These are phyloP conservation scores for Sogatella furcifera DNA, from an alignment of 1,140 invertebrate species.

Conservation along the genomic window DNA sequence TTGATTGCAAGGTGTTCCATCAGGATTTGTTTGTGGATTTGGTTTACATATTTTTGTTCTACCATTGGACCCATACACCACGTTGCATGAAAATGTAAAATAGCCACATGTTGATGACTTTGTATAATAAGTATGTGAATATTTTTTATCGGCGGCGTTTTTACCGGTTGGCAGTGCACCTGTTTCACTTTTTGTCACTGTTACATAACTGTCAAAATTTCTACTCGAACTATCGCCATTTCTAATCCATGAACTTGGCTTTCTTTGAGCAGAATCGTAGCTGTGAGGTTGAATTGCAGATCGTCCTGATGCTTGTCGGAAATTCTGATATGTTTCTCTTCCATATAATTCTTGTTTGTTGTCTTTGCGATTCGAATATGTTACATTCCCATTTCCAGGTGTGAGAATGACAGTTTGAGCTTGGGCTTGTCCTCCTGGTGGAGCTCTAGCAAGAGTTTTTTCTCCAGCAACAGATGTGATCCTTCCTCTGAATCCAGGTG, in stretches of 20 bases:
- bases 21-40: constrained; percentile 44
- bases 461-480: constrained; percentile 47
- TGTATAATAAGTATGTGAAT: constrained; percentile 66
- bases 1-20: constrained; percentile 35
- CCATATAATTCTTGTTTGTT: constrained; percentile 11
- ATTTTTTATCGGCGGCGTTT: constrained; percentile 38
- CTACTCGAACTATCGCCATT: constrained; percentile 14
- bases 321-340: constrained; percentile 8
- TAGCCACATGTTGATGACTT: constrained; percentile 77
- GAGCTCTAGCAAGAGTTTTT: constrained; percentile 41
- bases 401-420: constrained; percentile 48
- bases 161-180: constrained; percentile 46
- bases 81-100: constrained; percentile 71
- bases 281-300: background rate
- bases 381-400: constrained; percentile 41
- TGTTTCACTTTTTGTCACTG: constrained; percentile 64
- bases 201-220: constrained; percentile 43
- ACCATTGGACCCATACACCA: constrained; percentile 61
- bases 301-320: background rate
- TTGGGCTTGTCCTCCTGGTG: constrained; percentile 45
- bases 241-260: constrained; percentile 7
- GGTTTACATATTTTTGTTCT: constrained; percentile 69
- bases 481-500: constrained; percentile 51
- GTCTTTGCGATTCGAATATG: constrained; percentile 28
- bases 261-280: constrained; percentile 6